Conservation (phyloP, 2,888 invertebrate species). For the Matsumyia berberina region DNA sequence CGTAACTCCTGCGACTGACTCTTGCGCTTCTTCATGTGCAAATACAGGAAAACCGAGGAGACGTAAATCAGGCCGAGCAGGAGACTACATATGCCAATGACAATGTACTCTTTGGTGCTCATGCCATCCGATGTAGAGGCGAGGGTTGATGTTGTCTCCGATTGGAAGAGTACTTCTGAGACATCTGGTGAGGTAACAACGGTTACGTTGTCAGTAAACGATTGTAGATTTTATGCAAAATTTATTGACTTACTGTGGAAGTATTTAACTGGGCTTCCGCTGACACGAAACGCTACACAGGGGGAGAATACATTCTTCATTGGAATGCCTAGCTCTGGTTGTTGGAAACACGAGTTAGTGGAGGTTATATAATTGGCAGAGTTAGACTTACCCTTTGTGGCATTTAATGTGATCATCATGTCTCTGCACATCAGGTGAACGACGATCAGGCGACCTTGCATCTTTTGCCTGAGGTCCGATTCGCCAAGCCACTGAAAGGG, state of each 20-base stretch:
- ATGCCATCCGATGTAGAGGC: constrained; percentile 87
- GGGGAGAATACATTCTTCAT: constrained; percentile 90
- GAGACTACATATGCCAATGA: constrained; percentile 92
- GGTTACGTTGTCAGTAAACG: constrained; percentile 20
- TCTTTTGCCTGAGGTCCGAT: constrained; percentile 89
- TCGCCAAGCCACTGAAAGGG: constrained; percentile 92
- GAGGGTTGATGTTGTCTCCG: constrained; percentile 87
- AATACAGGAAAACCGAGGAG: constrained; percentile 92
- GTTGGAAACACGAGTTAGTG: background rate
- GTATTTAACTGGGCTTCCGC: constrained; percentile 90
- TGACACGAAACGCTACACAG: constrained; percentile 93
- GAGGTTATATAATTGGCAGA: background rate
- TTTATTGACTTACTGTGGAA: constrained; percentile 86
- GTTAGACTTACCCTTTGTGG: constrained; percentile 78
- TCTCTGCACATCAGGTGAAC: constrained; percentile 92
- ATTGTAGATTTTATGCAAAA: constrained; percentile 41
- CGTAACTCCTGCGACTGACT: constrained; percentile 80
- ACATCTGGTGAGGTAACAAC: constrained; percentile 86
- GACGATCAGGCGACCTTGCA: constrained; percentile 92
- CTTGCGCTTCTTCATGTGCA: constrained; percentile 90
- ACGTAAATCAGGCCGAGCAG: constrained; percentile 95
- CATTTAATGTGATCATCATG: constrained; percentile 85
- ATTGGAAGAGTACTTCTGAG: constrained; percentile 91
- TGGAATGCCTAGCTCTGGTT: constrained; percentile 80
- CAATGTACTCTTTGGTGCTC: constrained; percentile 91